Base-by-base conservation (phyloP, 2,797 vertebrate species). In the Hypotaenidia okinawae region DNA sequence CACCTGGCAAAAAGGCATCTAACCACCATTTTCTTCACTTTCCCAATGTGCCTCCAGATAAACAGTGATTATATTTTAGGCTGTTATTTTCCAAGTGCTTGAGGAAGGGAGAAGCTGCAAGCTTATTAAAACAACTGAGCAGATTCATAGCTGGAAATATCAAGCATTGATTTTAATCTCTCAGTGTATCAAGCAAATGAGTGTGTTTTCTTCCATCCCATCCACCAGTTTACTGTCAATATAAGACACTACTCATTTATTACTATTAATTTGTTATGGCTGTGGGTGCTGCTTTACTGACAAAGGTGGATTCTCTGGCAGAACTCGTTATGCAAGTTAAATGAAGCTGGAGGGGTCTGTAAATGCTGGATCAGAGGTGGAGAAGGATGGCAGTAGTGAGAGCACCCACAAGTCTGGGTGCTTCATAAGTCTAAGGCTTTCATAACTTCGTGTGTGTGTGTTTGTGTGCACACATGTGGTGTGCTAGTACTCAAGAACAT, bases 251-350 rank as follows among this genome's bases (percentile, higher is more conserved):
- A 35, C 63, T 90, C 35, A 28, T 90, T 90, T 94, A 84, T 93
- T 93, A n/a, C 81, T 82, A 43, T 77, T 87, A 72, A 90, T 87
- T 87, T 90, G 69, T 88, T 93, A 62, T 77, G 84, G 54, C 41
- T 90, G 49, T 28, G 64, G 52, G 64, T 95, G 70, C 73, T 93
- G 54, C 72, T 72, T 75, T 90, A 58, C 52, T 76, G 76, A 41
- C 85, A 75, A n/a, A 87, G 64, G 93, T 92, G 72, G 85, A 79
- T 87, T 68, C 67, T 84, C 94, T 88, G 85, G 90, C 83, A 69
- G 57, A 96, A 94, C 89, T 93, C 11, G 91, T 86, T 86, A 11
- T 57, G 66, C 84, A 64, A 80, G 91, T 83, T 77, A 18, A 68
- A 27, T 51, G 35, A 83, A 84, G 58, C 81, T 67, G 76, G 58